phyloP scores from a whole-genome alignment of 2,797 vertebrate species.

The Oreochromis grahami region DNA sequence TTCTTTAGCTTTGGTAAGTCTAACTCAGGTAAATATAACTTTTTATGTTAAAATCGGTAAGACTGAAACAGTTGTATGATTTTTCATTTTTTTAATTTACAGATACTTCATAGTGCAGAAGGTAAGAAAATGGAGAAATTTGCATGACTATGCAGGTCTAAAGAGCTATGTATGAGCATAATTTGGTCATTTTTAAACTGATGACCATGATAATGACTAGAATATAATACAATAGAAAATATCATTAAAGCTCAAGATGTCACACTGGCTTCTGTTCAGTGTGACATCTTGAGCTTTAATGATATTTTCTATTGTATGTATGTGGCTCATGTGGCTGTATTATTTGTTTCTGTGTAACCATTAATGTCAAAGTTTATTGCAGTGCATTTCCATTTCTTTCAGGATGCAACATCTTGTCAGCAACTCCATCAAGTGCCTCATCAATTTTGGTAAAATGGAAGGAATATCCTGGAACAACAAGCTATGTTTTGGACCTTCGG shows the following conservation, averaged over 20 bases:
- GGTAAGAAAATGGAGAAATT: slow-evolving; percentile 54
- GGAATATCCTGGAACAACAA: slow-evolving; percentile 38
- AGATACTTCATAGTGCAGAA: slow-evolving; percentile 65
- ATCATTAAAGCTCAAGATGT: not conserved
- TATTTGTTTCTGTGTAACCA: not conserved
- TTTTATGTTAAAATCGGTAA: not conserved
- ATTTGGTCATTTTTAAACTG: not conserved
- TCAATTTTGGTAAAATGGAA: slow-evolving; percentile 73
- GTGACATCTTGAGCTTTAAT: too few species aligned
- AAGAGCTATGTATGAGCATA: not conserved
- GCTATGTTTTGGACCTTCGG: slow-evolving; percentile 77
- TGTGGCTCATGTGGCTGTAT: not conserved
- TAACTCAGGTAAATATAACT: slow-evolving; percentile 65
- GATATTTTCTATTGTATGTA: too few species aligned
- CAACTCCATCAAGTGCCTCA: slow-evolving; percentile 54
- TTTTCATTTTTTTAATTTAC: slow-evolving; percentile 37
- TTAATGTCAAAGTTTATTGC: not conserved
- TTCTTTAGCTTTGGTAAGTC: slow-evolving; percentile 64
- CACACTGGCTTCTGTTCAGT: not conserved
- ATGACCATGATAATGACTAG: not conserved
- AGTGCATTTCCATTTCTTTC: slow-evolving; percentile 20
- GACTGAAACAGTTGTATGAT: not conserved
- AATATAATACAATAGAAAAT: not conserved
- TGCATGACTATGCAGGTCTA: not conserved
- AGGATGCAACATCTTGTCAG: slow-evolving; percentile 68